Conservation (phyloP, 2,888 invertebrate species). For the Microdon myrmicae region DNA sequence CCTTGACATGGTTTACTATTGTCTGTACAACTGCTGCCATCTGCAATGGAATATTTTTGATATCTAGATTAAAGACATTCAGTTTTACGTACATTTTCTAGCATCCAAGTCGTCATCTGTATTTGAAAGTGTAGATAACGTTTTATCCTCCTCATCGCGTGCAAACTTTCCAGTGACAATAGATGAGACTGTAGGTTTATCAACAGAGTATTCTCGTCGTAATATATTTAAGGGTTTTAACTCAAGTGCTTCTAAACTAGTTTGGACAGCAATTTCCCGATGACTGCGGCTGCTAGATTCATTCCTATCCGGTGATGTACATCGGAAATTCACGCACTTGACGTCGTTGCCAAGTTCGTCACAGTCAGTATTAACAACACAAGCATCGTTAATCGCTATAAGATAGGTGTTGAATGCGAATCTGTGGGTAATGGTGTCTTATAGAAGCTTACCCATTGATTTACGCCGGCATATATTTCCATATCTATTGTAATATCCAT, state of each 20-base stretch:
- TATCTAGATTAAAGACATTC: not conserved
- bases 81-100: conserved; percentile 57
- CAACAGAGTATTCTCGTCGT: conserved; percentile 29
- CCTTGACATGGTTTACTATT: conserved; percentile 60
- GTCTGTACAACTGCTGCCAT: conserved; percentile 60
- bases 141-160: conserved; percentile 62
- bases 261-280: conserved; percentile 63
- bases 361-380: conserved; percentile 65
- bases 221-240: conserved; percentile 57
- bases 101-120: conserved; percentile 62
- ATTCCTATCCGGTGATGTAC: conserved; percentile 52
- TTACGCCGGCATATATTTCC: conserved; percentile 66
- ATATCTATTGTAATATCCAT: conserved; percentile 66
- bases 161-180: conserved; percentile 55
- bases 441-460: conserved; percentile 61
- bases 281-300: conserved; percentile 36
- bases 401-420: not conserved
- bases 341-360: conserved; percentile 59
- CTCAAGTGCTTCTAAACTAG: conserved; percentile 62
- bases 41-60: conserved; percentile 42
- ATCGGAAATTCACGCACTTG: conserved; percentile 59
- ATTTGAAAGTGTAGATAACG: conserved; percentile 63
- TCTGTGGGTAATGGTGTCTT: not conserved
- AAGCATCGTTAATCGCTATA: conserved; percentile 62
- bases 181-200: conserved; percentile 55